phyloP scores from a whole-genome alignment of 2,113 vertebrate species.

The Nycticryphes semicollaris region DNA sequence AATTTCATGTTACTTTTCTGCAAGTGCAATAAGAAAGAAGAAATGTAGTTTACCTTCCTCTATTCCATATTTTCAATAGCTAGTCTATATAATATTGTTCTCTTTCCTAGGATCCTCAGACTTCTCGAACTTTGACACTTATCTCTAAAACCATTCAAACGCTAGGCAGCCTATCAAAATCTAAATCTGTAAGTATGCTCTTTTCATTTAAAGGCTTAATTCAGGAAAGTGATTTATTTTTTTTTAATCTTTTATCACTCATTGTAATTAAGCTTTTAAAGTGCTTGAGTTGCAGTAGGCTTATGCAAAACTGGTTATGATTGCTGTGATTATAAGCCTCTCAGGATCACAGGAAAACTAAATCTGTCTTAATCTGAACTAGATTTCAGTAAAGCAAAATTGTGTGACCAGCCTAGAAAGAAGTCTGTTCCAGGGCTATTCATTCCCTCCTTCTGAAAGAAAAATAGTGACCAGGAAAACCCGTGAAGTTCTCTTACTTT shows the following conservation, averaged over 20 bases:
- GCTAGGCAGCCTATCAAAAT: slow-evolving; percentile 94
- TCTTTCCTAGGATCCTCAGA: slow-evolving; percentile 86
- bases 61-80: neutral
- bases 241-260: neutral
- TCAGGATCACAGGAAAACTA: neutral
- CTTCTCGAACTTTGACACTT: slow-evolving; percentile 93
- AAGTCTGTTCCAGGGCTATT: neutral
- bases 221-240: neutral
- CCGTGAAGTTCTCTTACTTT: neutral
- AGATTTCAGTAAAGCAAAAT: slow-evolving; percentile 2
- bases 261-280: slow-evolving; percentile 44
- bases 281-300: neutral
- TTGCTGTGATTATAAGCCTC: slow-evolving; percentile 28
- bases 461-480: neutral
- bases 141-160: slow-evolving; percentile 99
- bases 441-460: neutral
- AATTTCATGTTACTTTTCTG: neutral
- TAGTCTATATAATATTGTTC: neutral
- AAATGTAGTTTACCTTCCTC: neutral
- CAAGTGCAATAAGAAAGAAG: neutral
- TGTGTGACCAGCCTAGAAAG: neutral
- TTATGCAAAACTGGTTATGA: neutral
- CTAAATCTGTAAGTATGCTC: slow-evolving; percentile 90
- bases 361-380: slow-evolving; percentile 38
- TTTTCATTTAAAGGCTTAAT: neutral